These are phyloP conservation scores for Drosophila willistoni DNA, from an alignment of 1,140 invertebrate species.

Conservation along the genomic window DNA sequence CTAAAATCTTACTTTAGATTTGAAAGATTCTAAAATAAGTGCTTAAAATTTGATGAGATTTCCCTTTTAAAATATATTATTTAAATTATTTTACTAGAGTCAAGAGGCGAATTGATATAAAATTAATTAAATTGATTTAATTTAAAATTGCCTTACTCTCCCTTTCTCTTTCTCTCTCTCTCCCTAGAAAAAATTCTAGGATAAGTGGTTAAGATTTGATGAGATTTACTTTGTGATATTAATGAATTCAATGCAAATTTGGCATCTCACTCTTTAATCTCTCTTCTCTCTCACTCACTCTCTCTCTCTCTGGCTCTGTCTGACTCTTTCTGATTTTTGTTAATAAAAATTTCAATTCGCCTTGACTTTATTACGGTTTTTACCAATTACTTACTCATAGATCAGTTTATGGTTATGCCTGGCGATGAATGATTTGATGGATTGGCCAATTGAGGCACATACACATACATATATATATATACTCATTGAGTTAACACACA, in stretches of 20 bases:
- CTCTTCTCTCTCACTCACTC: not conserved
- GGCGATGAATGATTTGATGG: constrained; percentile 66
- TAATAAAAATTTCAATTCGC: not conserved
- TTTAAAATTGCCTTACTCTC: too few species aligned
- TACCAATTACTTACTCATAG: constrained; percentile 13
- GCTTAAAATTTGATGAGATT: too few species aligned
- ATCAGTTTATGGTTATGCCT: constrained; percentile 43
- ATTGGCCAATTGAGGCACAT: constrained; percentile 60
- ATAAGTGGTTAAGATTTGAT: too few species aligned
- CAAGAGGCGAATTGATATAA: too few species aligned
- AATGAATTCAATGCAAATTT: not conserved
- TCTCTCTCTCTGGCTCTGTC: not conserved
- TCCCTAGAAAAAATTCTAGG: too few species aligned
- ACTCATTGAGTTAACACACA: constrained; percentile 1
- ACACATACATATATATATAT: constrained; percentile 40
- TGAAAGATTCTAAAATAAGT: too few species aligned
- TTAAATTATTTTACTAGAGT: too few species aligned
- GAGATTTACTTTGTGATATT: not conserved
- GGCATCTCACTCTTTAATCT: not conserved
- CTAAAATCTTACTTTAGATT: too few species aligned
- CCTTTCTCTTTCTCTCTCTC: too few species aligned
- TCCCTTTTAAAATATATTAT: too few species aligned
- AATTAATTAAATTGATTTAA: too few species aligned
- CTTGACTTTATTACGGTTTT: constrained; percentile 20
- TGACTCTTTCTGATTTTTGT: not conserved